Evolutionary conservation across 2,113 vertebrate species (phyloP), one percentile per base, ranked within the genome.

Genomic region (Hucho hucho): DNA sequence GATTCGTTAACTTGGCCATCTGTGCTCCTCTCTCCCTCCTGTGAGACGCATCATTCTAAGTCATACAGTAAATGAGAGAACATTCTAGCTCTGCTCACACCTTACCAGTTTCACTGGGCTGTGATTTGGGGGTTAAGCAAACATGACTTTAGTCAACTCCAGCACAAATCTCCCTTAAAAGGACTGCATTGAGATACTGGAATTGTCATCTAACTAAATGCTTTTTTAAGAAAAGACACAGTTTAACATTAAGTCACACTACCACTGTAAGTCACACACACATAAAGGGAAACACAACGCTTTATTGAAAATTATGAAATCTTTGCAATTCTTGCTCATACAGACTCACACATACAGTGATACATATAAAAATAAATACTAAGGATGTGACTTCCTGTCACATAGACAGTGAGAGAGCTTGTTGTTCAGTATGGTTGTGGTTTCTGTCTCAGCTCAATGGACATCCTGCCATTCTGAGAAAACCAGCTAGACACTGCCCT

Each of bases 341-440:
- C 37, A 43, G 79, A 69, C 67, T 26, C 46, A 56, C 58, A 74
- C 67, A 70, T 14, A 70, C 24, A 53, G 5, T 67, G 70, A 53
- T 24, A 43, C 46, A 37, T 47, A 84, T 75, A 78, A 80, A 89
- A 89, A 84, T 82, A 86, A 89, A 88, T 79, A 78, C 77, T 70
- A 79, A 73, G 84, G 86, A 80, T 83, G 86, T 84, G 81, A 86
- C 88, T 91, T 92, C 90, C 90, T 90, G 86, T 90, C 86, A 82
- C 43, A 56, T 81, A 82, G 68, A 89, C 84, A 85, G 84, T 67
- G 72, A 84, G 85, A 81, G 78, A 80, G 82, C 80, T 85, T 73
- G 81, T 89, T 84, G 83, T 77, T 80, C 64, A 2, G 2, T 77
- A 80, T 87, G 75, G 74, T 75, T 6, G 64, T 58, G 26, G 61